These are phyloP conservation scores for Acanthiza pusilla DNA, from an alignment of 2,797 vertebrate species.

Conservation along the genomic window DNA sequence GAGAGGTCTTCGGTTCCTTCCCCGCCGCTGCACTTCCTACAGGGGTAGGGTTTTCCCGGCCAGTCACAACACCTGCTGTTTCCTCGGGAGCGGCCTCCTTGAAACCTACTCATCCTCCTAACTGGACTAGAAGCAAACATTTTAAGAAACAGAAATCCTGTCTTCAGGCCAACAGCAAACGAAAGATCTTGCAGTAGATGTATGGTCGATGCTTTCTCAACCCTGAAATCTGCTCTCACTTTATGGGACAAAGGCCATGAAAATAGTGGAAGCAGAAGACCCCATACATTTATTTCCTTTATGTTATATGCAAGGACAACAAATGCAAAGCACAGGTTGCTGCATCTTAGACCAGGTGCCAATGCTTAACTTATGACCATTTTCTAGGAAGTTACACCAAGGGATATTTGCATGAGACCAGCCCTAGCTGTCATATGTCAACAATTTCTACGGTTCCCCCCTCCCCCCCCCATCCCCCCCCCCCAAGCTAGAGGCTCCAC, in stretches of 20 bases:
- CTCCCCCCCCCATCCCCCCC: too few species aligned
- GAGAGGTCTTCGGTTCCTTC: background rate
- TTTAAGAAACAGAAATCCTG: background rate
- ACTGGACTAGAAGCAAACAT: background rate
- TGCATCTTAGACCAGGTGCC: background rate
- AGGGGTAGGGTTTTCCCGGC: background rate
- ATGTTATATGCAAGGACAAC: background rate
- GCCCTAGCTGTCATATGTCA: background rate
- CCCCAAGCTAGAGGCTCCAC: too few species aligned
- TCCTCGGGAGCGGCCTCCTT: background rate
- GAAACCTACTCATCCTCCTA: background rate
- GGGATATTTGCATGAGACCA: background rate
- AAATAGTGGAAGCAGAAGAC: background rate
- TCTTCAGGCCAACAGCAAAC: background rate
- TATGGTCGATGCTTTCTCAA: background rate
- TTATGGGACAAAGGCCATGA: background rate
- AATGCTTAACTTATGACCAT: background rate
- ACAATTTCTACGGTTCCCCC: too few species aligned
- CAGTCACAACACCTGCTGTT: accelerated
- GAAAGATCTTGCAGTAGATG: background rate
- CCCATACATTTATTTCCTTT: background rate
- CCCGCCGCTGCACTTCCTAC: too few species aligned
- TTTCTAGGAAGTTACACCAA: background rate
- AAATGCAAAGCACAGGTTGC: background rate
- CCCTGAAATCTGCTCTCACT: background rate